Evolutionary conservation across 2,113 vertebrate species (phyloP), one percentile per base, ranked within the genome.

Genomic region (Lipophrys pholis): DNA sequence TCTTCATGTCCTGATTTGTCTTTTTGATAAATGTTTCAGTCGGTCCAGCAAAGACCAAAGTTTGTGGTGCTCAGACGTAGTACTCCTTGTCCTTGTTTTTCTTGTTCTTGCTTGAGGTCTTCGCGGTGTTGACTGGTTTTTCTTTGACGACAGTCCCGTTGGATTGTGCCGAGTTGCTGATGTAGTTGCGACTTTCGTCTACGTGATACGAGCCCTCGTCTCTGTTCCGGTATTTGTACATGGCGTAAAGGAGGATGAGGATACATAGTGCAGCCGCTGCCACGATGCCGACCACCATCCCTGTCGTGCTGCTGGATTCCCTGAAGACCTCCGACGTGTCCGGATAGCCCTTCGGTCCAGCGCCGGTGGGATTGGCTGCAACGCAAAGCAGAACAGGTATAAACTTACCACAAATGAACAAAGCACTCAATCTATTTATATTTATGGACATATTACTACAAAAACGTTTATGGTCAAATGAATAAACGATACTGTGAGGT

Each of bases 41-140:
- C 68, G 82, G 85, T 75, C 89, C 40, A 54, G 70, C 58, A 54
- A 43, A 76, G 81, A 87, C 84, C 89, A 81, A 55, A 64, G 60
- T 48, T 72, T 56, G 21, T 69, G 59, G 89, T 77, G 89, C 95
- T 99, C 97, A 99, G 95, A 99, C 98, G 41, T 99, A 99, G 89
- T 99, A 99, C 91, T 99, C 98, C 91, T 98, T 99, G 94, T 99
- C 97, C 94, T 99, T 99, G 93, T 98, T 98, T 93, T 99, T 99
- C 96, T 99, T 99, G 87, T 94, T 96, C 94, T 99, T 99, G 93
- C 89, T 94, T 80, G 96, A 94, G 89, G 95, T 95, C 93, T 99
- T 99, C 72, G 95, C 93, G 50, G 94, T 95, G 94, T 95, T 96
- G 82, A 95, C 95, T 40, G 96, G 96, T 43, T 99, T 99, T 85